These are phyloP conservation scores for Gila robusta DNA, from an alignment of 2,797 vertebrate genomes.

Conservation along the genomic window DNA sequence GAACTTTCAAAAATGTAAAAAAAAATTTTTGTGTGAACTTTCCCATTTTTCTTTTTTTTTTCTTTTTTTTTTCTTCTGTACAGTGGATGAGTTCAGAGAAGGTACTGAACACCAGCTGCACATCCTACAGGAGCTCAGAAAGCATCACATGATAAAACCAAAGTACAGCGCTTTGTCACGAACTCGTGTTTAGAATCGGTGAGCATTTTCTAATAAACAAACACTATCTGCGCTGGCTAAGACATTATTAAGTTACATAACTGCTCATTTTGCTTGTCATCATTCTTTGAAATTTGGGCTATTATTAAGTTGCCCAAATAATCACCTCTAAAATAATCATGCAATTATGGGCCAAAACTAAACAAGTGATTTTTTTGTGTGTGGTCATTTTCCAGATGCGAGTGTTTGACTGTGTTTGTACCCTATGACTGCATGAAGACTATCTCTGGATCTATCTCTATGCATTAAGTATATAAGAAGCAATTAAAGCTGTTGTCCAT, in stretches of 20 bases:
- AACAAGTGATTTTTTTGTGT: neutral
- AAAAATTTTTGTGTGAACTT: no score
- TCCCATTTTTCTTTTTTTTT: neutral
- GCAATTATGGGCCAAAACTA: neutral
- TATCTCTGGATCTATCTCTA: neutral
- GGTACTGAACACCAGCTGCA: constrained; percentile 10
- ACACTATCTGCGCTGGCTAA: neutral
- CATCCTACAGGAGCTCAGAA: neutral
- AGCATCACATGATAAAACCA: neutral
- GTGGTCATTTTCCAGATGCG: constrained; percentile 63
- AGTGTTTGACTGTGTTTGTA: constrained; percentile 72
- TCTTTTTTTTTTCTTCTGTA: no score
- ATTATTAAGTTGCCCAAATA: neutral
- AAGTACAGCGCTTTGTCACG: no score
- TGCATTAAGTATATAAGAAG: neutral
- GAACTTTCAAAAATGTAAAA: no score
- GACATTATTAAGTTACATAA: neutral
- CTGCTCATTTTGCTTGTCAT: neutral
- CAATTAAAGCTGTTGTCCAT: constrained; percentile 62
- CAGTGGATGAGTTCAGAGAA: constrained; percentile 45
- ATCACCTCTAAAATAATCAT: neutral
- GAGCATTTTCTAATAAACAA: constrained; percentile 37
- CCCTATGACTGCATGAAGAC: constrained; percentile 39
- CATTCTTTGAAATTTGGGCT: neutral
- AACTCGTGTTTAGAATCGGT: constrained; percentile 72